Conservation (phyloP, 2,113 vertebrate genomes). For the Phrynosoma platyrhinos region DNA sequence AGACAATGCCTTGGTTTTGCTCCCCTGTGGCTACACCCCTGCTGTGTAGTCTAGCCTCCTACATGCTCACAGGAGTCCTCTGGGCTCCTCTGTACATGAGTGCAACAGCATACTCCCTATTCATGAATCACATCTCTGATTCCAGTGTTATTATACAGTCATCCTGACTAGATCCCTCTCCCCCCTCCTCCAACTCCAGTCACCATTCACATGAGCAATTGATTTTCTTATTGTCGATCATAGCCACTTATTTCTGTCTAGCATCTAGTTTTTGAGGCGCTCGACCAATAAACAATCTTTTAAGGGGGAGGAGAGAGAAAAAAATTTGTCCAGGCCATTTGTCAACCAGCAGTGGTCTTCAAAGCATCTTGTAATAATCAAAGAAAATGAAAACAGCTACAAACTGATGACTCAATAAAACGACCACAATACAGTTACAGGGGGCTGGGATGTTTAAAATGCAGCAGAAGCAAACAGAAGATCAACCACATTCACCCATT, state of each 20-base stretch:
- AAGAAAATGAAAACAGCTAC: neutral
- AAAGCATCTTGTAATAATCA: neutral
- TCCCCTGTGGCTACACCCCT: no score
- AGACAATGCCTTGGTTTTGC: no score
- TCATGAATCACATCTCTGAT: neutral
- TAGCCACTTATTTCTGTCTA: neutral
- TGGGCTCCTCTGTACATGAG: neutral
- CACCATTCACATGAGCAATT: neutral
- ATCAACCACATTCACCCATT: neutral
- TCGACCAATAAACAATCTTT: neutral
- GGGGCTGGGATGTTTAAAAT: neutral
- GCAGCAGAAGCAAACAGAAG: neutral
- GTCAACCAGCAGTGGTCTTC: neutral
- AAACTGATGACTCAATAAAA: neutral
- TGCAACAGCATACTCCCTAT: neutral
- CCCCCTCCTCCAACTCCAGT: neutral
- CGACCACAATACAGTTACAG: neutral
- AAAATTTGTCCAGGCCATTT: neutral
- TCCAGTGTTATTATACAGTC: neutral
- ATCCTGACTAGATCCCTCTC: no score
- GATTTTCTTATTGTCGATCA: neutral
- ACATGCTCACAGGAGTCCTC: no score
- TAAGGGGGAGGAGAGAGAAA: no score
- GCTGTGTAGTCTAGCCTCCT: no score
- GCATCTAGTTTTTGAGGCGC: neutral